phyloP scores from a whole-genome alignment of 2,113 vertebrate species.

The Dromas ardeola region DNA sequence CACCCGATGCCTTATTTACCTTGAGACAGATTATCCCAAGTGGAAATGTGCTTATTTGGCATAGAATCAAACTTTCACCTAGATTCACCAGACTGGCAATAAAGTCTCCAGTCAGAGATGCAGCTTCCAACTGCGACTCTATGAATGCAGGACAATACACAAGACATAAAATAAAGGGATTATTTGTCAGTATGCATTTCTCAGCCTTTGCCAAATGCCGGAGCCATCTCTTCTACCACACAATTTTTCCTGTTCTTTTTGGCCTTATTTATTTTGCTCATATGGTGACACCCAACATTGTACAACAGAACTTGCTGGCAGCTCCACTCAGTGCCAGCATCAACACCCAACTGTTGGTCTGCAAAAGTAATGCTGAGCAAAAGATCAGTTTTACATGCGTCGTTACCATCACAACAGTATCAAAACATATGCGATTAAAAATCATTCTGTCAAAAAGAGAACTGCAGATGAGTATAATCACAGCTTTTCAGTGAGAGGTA shows the following conservation, averaged over 20 bases:
- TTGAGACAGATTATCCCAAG: neutral
- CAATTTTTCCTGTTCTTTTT: neutral
- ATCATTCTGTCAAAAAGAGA: constrained; percentile 57
- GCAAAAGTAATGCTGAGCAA: constrained; percentile 40
- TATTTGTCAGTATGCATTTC: neutral
- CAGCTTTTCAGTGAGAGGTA: constrained; percentile 31
- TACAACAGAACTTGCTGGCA: constrained; percentile 1
- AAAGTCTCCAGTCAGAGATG: neutral
- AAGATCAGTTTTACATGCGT: constrained; percentile 19
- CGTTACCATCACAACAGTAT: constrained; percentile 54
- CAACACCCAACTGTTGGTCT: constrained; percentile 7
- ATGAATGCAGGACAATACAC: neutral
- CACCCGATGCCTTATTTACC: neutral
- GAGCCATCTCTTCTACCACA: neutral
- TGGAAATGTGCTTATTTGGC: neutral
- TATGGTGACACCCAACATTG: neutral
- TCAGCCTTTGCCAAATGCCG: neutral
- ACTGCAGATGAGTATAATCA: constrained; percentile 46
- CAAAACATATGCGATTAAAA: constrained; percentile 68
- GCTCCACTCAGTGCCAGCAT: neutral
- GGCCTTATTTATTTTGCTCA: neutral
- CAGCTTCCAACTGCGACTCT: neutral
- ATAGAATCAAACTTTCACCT: neutral
- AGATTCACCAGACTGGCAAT: neutral
- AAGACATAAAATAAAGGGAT: neutral